phyloP scores from a whole-genome alignment of 2,113 vertebrate species.

The Phalacrocorax brasilianus region DNA sequence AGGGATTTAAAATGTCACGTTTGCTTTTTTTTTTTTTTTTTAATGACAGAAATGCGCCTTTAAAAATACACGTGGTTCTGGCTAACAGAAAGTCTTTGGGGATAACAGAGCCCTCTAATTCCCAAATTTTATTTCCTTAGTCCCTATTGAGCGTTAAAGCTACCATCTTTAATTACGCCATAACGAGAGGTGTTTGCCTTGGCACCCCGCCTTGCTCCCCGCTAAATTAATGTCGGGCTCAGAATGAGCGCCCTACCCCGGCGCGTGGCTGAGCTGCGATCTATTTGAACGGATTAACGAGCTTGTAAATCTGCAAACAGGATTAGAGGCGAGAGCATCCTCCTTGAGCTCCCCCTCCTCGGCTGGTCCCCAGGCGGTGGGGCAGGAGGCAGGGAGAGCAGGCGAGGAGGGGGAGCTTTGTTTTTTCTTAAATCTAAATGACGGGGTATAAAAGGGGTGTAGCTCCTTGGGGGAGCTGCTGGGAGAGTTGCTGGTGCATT shows the following conservation, averaged over 20 bases:
- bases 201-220: background rate
- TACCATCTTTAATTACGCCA: background rate
- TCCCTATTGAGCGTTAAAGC: background rate
- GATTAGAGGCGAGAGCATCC: conserved; percentile 30
- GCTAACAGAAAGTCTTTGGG: background rate
- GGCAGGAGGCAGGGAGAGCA: accelerated
- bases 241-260: accelerated
- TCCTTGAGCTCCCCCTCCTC: background rate
- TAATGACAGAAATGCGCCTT: background rate
- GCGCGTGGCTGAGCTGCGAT: background rate
- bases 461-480: background rate
- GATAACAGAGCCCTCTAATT: background rate
- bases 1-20: background rate
- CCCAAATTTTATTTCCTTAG: background rate
- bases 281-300: conserved; percentile 28
- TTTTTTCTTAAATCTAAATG: background rate
- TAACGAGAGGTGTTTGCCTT: background rate
- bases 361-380: background rate
- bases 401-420: background rate
- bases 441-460: background rate
- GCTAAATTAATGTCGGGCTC: background rate
- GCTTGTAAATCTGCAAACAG: conserved; percentile 55
- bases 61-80: background rate
- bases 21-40: background rate
- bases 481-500: accelerated